phyloP scores from a whole-genome alignment of 2,113 vertebrate species.

The Peromyscus californicus region DNA sequence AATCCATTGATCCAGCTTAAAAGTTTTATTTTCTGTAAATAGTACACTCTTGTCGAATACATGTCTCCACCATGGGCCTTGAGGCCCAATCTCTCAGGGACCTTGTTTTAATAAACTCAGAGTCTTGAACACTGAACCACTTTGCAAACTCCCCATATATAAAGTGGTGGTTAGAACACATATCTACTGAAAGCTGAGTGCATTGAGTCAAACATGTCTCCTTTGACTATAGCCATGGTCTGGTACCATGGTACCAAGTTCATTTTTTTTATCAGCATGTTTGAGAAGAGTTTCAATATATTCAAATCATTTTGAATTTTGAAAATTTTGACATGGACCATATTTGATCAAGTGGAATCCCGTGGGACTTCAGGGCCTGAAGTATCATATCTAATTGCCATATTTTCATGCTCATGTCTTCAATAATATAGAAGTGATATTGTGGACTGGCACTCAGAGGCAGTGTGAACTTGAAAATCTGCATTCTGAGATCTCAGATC shows the following conservation, averaged over 20 bases:
- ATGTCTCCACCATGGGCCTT: neutral
- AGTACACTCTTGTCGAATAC: neutral
- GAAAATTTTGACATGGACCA: conserved; percentile 48
- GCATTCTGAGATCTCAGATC: conserved; percentile 62
- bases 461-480: conserved; percentile 66
- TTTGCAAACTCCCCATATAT: neutral
- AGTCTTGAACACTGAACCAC: neutral
- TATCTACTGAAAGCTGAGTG: neutral
- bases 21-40: neutral
- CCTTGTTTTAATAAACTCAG: conserved; percentile 32
- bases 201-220: neutral
- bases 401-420: conserved; percentile 66
- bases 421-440: conserved; percentile 57
- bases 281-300: conserved; percentile 53
- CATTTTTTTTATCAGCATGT: conserved; percentile 40
- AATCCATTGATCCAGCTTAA: neutral
- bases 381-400: conserved; percentile 59
- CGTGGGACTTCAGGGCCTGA: conserved; percentile 29
- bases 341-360: conserved; percentile 66
- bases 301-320: conserved; percentile 55
- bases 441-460: conserved; percentile 57
- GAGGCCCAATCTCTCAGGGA: neutral
- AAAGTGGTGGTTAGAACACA: neutral
- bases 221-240: neutral
- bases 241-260: neutral